Conservation (phyloP, 2,888 invertebrate species). For the Athripsodes cinereus region DNA sequence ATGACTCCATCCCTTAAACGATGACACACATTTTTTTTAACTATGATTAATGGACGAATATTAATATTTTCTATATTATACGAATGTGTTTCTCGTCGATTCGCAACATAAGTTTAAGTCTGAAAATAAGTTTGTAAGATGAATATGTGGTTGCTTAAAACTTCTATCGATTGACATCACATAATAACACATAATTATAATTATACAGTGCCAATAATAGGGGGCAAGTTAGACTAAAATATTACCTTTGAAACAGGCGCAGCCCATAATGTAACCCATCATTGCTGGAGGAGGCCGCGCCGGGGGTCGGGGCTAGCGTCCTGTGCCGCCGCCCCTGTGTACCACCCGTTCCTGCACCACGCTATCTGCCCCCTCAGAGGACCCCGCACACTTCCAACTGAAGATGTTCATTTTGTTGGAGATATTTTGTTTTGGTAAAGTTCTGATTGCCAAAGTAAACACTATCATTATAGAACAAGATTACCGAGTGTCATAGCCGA, state of each 20-base stretch:
- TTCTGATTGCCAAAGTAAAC: constrained; percentile 1
- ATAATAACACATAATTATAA: too few relatives aligned
- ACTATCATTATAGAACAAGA: constrained; percentile 10
- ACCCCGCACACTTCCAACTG: constrained; percentile 31
- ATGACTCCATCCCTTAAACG: too few relatives aligned
- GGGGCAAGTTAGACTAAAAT: too few relatives aligned
- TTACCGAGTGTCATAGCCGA: not conserved
- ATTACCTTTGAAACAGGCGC: constrained; percentile 86
- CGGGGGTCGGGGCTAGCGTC: constrained; percentile 35
- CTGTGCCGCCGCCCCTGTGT: constrained; percentile 37
- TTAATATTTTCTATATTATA: too few relatives aligned
- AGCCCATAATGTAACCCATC: constrained; percentile 94
- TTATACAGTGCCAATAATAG: too few relatives aligned
- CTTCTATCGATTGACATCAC: too few relatives aligned
- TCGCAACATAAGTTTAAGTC: too few relatives aligned
- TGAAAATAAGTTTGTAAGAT: too few relatives aligned
- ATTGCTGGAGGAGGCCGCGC: constrained; percentile 51
- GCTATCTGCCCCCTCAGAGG: constrained; percentile 35
- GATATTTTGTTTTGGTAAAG: not conserved
- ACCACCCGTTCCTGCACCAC: constrained; percentile 29
- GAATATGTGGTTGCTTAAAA: too few relatives aligned
- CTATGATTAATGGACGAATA: too few relatives aligned
- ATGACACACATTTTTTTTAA: too few relatives aligned
- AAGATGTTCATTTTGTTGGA: constrained; percentile 24
- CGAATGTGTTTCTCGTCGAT: too few relatives aligned